Evolutionary conservation across 2,113 vertebrate species (phyloP), one percentile per base, ranked within the genome.

Genomic region (Rallus limicola): DNA sequence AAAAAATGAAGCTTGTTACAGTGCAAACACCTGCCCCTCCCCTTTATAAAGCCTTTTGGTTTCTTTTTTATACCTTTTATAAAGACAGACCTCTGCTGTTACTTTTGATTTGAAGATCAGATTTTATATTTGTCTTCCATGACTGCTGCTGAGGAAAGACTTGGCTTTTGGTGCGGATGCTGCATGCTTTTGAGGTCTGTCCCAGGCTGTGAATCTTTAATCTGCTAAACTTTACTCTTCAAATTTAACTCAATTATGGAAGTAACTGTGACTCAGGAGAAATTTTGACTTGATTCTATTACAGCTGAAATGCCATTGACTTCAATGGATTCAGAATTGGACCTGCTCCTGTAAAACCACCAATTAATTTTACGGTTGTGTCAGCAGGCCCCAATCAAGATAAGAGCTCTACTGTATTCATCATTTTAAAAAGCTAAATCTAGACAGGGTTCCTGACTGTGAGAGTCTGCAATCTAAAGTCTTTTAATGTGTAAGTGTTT

Each of bases 331-430:
- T 82, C 67, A 80, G 87, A 60, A 91, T 81, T 88, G 71, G 52
- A 80, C 75, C 60, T 67, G 88, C 42, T 93, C 1, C 79, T 92
- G 46, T 83, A 83, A 94, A 93, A 93, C 75, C 74, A 92, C 86
- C n/a, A 70, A 83, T 88, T 94, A 80, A 78, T 93, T 92, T 96
- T 93, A 90, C 68, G 71, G 46, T 77, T 88, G 23, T 78, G 56
- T 94, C 90, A 88, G 82, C 71, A 96, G 85, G 95, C 76, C 31
- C 72, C 3, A 20, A 64, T 94, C 71, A 92, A 95, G 85, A 95
- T 94, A 95, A 92, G n/a, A 76, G 26, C 71, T 60, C 20, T 80
- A 63, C 63, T 82, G 71, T 83, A 67, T 90, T 88, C 31, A 68
- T 78, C 0, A 67, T 95, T 91, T 94, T 2, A 63, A 88, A 96